A percentile compares a stretch with the other conserved stretches of the same genome.
These are phyloP conservation scores for Eueremaeus valkanovi DNA, from an alignment of 2,888 invertebrate species.

Conservation along the genomic window DNA sequence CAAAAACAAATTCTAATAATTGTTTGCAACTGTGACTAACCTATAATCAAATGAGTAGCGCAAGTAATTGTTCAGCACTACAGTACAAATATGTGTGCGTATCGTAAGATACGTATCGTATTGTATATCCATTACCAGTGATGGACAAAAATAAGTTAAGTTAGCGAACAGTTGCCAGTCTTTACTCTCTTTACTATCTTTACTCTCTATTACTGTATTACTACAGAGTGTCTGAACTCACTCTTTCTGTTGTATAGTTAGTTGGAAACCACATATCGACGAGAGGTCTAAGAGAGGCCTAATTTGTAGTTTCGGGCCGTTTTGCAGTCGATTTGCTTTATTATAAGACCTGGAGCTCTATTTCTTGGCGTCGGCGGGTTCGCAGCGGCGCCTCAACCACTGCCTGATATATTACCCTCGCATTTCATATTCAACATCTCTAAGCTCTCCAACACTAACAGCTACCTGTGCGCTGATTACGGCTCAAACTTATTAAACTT, in stretches of 20 bases:
- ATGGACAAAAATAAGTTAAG: background rate
- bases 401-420: conserved; percentile 30
- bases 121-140: background rate
- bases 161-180: background rate
- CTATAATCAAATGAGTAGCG: conserved; percentile 33
- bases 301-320: conserved; percentile 32
- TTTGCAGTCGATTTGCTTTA: conserved; percentile 5
- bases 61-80: conserved; percentile 21
- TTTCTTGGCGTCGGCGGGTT: conserved; percentile 35
- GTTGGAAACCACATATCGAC: conserved; percentile 23
- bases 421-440: conserved; percentile 28
- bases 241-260: background rate
- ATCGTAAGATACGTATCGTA: background rate
- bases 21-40: conserved; percentile 12
- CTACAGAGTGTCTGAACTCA: background rate
- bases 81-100: background rate
- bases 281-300: conserved; percentile 10
- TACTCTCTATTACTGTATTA: conserved; percentile 6
- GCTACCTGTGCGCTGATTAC: conserved; percentile 10
- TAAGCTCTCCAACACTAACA: background rate
- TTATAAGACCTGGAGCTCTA: conserved; percentile 34
- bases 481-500: conserved; percentile 33
- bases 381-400: conserved; percentile 35
- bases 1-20: conserved; percentile 34
- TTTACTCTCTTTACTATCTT: too few species aligned